Percentiles rank a stretch among this genome's conserved stretches.
phyloP scores from a whole-genome alignment of 2,888 invertebrate species.

The Acanthoscelides obtectus region DNA sequence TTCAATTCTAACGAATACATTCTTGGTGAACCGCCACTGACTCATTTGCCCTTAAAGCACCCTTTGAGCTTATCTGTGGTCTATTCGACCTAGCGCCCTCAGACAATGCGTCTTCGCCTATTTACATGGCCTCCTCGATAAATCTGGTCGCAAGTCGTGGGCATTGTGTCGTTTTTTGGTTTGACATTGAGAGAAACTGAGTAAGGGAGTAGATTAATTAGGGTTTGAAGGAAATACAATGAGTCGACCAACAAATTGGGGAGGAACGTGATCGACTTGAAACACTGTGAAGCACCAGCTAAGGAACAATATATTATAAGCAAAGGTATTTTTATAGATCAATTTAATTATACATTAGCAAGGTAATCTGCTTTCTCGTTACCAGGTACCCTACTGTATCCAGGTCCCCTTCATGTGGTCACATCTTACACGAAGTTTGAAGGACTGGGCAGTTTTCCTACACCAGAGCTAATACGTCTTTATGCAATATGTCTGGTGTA shows the following conservation, averaged over 20 bases:
- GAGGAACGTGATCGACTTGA: not conserved
- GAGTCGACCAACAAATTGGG: not conserved
- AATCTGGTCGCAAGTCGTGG: not conserved
- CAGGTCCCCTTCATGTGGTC: too few relatives aligned
- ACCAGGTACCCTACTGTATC: too few relatives aligned
- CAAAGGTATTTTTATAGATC: too few relatives aligned
- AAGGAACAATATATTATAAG: too few relatives aligned
- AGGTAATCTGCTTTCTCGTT: too few relatives aligned
- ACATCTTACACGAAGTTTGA: too few relatives aligned
- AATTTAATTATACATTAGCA: too few relatives aligned
- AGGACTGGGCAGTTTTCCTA: too few relatives aligned
- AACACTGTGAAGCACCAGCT: not conserved
- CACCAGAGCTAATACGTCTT: too few relatives aligned
- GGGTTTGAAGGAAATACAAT: not conserved
- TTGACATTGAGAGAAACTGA: not conserved
- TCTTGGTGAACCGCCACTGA: not conserved
- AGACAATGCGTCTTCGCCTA: conserved; percentile 31
- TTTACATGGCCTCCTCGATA: conserved; percentile 8
- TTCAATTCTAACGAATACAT: too few relatives aligned
- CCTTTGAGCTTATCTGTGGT: conserved; percentile 2
- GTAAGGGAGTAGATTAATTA: not conserved
- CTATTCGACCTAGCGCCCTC: conserved; percentile 35
- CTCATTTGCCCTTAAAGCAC: not conserved
- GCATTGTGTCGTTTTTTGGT: not conserved
- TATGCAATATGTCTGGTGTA: too few relatives aligned